phyloP scores from a whole-genome alignment of 2,797 vertebrate species.

The Harpagifer antarcticus region DNA sequence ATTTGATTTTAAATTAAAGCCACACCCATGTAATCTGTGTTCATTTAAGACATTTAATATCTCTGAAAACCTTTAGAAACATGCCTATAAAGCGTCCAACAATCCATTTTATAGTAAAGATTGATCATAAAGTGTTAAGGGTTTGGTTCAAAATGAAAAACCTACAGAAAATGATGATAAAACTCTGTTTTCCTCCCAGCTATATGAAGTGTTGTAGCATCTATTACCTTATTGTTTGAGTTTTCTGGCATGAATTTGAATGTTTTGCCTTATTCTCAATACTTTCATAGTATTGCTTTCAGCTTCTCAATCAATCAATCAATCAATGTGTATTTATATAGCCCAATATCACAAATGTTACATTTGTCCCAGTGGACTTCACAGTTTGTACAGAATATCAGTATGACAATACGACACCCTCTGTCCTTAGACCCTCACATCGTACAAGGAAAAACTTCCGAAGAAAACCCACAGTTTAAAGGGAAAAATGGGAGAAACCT shows the following conservation, averaged over 20 bases:
- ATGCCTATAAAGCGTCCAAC: not conserved
- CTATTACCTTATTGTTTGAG: not conserved
- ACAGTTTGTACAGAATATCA: too few relatives aligned
- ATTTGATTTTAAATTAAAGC: not conserved
- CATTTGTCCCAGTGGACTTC: too few relatives aligned
- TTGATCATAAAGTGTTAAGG: not conserved
- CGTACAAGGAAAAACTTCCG: too few relatives aligned
- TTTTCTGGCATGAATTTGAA: not conserved
- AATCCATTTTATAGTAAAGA: not conserved
- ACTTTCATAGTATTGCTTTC: too few relatives aligned
- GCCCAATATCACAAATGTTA: too few relatives aligned
- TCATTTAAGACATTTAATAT: not conserved
- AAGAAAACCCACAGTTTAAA: too few relatives aligned
- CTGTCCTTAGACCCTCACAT: too few relatives aligned
- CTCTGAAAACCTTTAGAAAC: not conserved
- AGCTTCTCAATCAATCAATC: too few relatives aligned
- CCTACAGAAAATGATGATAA: not conserved
- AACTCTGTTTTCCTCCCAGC: not conserved
- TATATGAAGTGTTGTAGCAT: not conserved
- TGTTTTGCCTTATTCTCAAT: too few relatives aligned
- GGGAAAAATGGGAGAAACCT: too few relatives aligned
- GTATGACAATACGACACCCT: too few relatives aligned
- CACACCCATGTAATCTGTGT: not conserved
- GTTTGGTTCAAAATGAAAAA: not conserved
- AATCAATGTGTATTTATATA: too few relatives aligned